Evolutionary conservation across 2,888 invertebrate species (phyloP), one percentile per base, ranked within the genome.

Genomic region (Spicauda simplicius): DNA sequence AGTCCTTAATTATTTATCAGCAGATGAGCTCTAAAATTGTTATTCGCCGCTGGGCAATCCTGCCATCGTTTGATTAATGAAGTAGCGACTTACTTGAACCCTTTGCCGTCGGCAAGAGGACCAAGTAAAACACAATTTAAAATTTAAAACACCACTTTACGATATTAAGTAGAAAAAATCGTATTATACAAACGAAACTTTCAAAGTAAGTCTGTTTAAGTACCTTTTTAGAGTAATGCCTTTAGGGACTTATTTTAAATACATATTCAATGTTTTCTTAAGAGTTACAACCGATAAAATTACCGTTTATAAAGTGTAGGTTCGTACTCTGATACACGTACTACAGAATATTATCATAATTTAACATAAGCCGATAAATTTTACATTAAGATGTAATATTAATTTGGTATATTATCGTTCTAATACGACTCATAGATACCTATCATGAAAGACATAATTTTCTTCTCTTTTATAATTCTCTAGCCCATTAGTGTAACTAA

Each of bases 11-110:
- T 18, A 50, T 50, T 18, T 18, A 50, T 50, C 18, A 18, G 18
- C 16, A 50, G 50, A 45, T 45, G 45, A 45, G n/a, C 18, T 50
- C 50, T 50, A 50, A 50, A 50, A 50, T 50, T 50, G 50, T 50
- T n/a, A 18, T 50, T 18, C 18, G 50, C 50, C 50, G 50, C 50
- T 50, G 18, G 50, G 50, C 50, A 50, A 50, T 18, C 50, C 18
- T 50, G 50, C 18, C 18, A n/a, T 50, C 50, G 50, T 50, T 50
- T 50, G 50, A 50, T 50, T 50, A 50, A 50, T 50, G 50, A 50
- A 50, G 18, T 50, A 18, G 50, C 10, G 50, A 48, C 48, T 48
- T 48, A 48, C 48, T n/a, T 16, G 48, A 48, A 48, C 48, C 50
- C 50, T 50, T 50, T 50, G 7, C 18, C 50, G 18, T 50, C 48